These are phyloP conservation scores for Kuschelorhynchus macadamiae DNA, from an alignment of 2,888 invertebrate genomes.

Conservation along the genomic window DNA sequence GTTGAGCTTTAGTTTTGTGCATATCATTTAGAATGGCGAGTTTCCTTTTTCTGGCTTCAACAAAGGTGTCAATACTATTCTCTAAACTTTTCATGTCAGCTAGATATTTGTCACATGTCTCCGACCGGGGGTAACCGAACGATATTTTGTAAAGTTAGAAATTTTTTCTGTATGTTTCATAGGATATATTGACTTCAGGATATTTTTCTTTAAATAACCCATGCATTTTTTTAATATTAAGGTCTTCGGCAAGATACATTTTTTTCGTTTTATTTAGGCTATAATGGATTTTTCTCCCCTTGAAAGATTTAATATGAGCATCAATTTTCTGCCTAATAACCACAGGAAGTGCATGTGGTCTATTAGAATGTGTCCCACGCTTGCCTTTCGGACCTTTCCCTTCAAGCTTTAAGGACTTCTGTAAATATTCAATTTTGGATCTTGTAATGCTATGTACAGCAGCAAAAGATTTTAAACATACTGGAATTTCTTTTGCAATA, in stretches of 20 bases:
- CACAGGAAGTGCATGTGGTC: not conserved
- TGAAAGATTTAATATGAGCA: conserved; percentile 15
- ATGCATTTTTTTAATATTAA: conserved; percentile 39
- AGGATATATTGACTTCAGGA: conserved; percentile 1
- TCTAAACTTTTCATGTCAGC: conserved; percentile 15
- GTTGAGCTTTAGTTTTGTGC: no score
- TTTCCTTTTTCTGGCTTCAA: conserved; percentile 1
- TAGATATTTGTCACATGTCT: conserved; percentile 22
- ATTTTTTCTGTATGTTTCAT: conserved; percentile 11
- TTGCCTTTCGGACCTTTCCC: conserved; percentile 10
- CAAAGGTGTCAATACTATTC: conserved; percentile 5
- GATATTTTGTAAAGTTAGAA: conserved; percentile 13
- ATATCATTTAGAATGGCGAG: conserved; percentile 2
- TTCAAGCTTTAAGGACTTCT: conserved; percentile 9
- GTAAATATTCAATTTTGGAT: conserved; percentile 19
- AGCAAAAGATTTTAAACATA: no score
- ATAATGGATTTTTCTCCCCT: conserved; percentile 9
- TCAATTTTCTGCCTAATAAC: not conserved
- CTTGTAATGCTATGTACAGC: conserved; percentile 16
- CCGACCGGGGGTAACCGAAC: conserved; percentile 11
- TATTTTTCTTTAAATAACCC: conserved; percentile 10
- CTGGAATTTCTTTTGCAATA: no score
- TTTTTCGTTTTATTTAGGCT: conserved; percentile 17
- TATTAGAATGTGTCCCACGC: conserved; percentile 13
- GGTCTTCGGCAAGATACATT: conserved; percentile 38